These are phyloP conservation scores for Chaenodraco wilsoni DNA, from an alignment of 2,797 vertebrate genomes.

Conservation along the genomic window DNA sequence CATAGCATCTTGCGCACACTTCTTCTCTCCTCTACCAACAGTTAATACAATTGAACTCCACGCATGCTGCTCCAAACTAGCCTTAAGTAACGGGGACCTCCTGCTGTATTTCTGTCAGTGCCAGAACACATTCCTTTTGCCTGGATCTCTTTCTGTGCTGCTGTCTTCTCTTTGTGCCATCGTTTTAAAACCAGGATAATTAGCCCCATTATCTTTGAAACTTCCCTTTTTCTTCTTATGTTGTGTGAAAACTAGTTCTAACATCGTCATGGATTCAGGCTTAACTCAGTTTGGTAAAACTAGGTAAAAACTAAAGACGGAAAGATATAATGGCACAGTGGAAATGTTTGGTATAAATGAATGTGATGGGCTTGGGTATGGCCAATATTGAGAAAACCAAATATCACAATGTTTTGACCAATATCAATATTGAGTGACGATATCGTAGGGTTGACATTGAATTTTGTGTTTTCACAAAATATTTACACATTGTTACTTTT, in stretches of 20 bases:
- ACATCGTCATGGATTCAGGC: background rate
- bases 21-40: conserved; percentile 6
- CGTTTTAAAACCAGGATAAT: conserved; percentile 16
- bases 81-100: conserved; percentile 27
- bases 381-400: too few relatives aligned
- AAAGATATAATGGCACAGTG: background rate
- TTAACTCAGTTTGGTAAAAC: background rate
- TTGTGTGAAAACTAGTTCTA: background rate
- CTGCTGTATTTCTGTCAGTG: conserved; percentile 35
- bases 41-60: conserved; percentile 23
- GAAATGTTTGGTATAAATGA: background rate
- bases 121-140: conserved; percentile 14
- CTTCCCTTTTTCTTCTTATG: background rate
- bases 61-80: conserved; percentile 17
- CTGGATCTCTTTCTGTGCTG: conserved; percentile 1
- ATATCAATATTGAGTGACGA: too few relatives aligned
- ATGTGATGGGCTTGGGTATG: background rate
- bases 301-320: background rate
- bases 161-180: conserved; percentile 9
- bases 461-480: too few relatives aligned
- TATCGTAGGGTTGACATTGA: too few relatives aligned
- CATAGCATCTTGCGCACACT: conserved; percentile 6
- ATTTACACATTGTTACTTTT: too few relatives aligned
- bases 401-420: too few relatives aligned
- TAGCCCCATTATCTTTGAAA: background rate